Evolutionary conservation across 2,797 vertebrate genomes (phyloP).

Genomic region (Xerus rutilus): DNA sequence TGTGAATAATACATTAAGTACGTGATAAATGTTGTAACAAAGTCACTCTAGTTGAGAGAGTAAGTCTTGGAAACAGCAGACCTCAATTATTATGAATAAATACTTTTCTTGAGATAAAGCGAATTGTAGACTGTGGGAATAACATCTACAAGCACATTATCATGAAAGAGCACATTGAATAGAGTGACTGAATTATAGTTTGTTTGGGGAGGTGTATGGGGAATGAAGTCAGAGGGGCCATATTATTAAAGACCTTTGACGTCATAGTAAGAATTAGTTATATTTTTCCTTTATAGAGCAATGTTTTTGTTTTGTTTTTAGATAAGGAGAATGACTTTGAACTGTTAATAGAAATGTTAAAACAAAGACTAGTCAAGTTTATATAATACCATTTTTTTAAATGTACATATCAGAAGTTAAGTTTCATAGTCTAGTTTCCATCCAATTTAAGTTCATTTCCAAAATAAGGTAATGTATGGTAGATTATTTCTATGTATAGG

Average conservation of each 20-base stretch:
- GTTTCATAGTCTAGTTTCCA: neutral
- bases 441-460: conserved; percentile 16
- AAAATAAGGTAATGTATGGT: conserved; percentile 3
- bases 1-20: neutral
- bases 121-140: neutral
- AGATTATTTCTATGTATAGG: neutral
- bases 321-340: neutral
- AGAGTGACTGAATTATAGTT: neutral
- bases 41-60: neutral
- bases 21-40: neutral
- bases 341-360: conserved; percentile 59
- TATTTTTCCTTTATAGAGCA: neutral
- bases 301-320: neutral
- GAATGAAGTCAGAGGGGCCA: neutral
- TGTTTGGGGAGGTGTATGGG: neutral
- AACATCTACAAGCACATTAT: neutral
- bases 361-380: neutral
- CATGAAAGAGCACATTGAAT: neutral
- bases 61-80: conserved; percentile 37
- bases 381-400: neutral
- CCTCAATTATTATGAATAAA: conserved; percentile 25
- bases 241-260: neutral
- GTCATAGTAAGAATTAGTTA: neutral
- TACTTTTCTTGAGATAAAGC: conserved; percentile 21
- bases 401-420: conserved; percentile 11